These are phyloP conservation scores for Phrynocephalus vlangalii DNA, from an alignment of 2,797 vertebrate genomes.

Conservation along the genomic window DNA sequence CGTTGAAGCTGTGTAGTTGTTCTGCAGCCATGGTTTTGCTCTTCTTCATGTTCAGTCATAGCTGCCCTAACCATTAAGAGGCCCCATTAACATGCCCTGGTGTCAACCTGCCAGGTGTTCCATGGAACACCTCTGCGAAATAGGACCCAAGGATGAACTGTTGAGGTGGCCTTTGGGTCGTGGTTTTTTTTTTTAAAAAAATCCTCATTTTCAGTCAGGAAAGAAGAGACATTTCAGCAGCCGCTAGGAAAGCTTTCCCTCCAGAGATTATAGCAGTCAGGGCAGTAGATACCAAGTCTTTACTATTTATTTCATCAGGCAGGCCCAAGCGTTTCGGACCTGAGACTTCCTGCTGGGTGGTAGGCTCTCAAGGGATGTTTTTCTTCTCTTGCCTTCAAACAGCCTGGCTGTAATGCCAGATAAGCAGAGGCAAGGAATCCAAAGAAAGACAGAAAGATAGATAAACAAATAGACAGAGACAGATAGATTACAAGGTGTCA, in stretches of 20 bases:
- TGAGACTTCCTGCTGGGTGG: background rate
- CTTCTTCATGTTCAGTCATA: no score
- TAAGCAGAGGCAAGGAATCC: constrained; percentile 41
- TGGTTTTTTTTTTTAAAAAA: no score
- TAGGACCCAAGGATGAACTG: no score
- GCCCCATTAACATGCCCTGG: no score
- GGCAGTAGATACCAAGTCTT: accelerated
- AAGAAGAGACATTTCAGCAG: background rate
- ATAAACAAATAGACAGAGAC: constrained; percentile 34
- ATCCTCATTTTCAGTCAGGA: background rate
- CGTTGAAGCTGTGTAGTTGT: no score
- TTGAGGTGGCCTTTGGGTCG: no score
- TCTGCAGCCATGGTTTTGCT: no score
- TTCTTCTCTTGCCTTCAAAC: accelerated
- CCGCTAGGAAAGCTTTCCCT: background rate
- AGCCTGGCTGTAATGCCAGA: constrained; percentile 30
- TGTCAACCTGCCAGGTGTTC: no score
- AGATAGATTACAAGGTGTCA: constrained; percentile 67
- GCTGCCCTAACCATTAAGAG: no score
- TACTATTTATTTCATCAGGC: background rate
- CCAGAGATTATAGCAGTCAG: background rate
- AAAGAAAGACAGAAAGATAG: background rate
- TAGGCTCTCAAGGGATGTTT: background rate
- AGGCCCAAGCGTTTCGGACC: background rate
- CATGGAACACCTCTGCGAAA: no score